Conservation (phyloP, 2,888 invertebrate genomes). For the Polydrusus tereticollis region DNA sequence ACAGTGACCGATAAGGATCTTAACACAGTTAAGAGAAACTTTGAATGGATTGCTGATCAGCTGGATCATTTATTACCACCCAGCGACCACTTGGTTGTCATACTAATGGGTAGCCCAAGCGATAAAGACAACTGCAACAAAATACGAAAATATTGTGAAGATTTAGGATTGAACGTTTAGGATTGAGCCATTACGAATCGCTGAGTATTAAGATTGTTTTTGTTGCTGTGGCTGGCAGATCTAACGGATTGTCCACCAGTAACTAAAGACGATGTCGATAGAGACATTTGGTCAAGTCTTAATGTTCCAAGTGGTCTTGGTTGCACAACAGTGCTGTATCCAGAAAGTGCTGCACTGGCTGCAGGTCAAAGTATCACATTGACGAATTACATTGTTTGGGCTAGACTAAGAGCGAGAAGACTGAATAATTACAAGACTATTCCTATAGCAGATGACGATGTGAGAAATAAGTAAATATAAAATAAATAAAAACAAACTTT, state of each 20-base stretch:
- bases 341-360: conserved; percentile 92
- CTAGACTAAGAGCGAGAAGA: conserved; percentile 83
- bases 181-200: conserved; percentile 90
- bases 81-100: conserved; percentile 80
- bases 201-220: conserved; percentile 79
- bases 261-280: conserved; percentile 75
- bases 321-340: conserved; percentile 92
- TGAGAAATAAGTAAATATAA: conserved; percentile 52
- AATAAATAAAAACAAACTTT: too few relatives aligned
- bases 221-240: conserved; percentile 96
- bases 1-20: conserved; percentile 89
- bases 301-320: conserved; percentile 96
- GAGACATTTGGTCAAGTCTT: conserved; percentile 96
- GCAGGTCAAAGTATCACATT: conserved; percentile 93
- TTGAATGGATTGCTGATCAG: conserved; percentile 92
- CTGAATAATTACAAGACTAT: conserved; percentile 82
- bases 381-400: conserved; percentile 90
- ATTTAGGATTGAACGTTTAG: conserved; percentile 84
- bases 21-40: conserved; percentile 92
- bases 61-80: conserved; percentile 77
- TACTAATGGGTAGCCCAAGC: conserved; percentile 94
- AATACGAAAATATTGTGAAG: conserved; percentile 80
- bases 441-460: conserved; percentile 77
- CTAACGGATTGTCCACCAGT: conserved; percentile 98
- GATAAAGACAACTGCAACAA: conserved; percentile 88